Evolutionary conservation across 2,113 vertebrate species (phyloP).

Genomic region (Symphodus melops): DNA sequence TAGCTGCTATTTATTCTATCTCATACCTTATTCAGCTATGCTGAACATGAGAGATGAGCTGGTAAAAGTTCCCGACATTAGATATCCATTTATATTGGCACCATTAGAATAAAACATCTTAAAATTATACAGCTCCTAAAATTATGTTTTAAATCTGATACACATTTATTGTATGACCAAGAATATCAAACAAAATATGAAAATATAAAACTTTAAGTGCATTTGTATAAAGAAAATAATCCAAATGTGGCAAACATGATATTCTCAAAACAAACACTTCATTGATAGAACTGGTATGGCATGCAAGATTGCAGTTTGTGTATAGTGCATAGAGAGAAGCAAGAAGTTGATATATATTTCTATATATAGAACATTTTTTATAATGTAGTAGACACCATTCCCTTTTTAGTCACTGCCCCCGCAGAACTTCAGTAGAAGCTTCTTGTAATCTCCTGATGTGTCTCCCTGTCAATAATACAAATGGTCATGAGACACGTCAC

Average conservation of each 20-base stretch:
- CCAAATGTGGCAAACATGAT: slow-evolving; percentile 21
- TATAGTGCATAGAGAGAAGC: slow-evolving; percentile 39
- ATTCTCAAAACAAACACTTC: slow-evolving; percentile 30
- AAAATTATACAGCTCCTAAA: slow-evolving; percentile 62
- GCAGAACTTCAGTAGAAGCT: slow-evolving; percentile 94
- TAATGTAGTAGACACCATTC: neutral
- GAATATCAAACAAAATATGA: slow-evolving; percentile 15
- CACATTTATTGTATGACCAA: slow-evolving; percentile 28
- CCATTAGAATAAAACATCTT: slow-evolving; percentile 25
- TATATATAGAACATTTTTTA: slow-evolving; percentile 18
- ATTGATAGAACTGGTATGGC: slow-evolving; percentile 53
- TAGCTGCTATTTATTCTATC: slow-evolving; percentile 33
- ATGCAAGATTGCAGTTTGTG: slow-evolving; percentile 57
- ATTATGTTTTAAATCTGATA: slow-evolving; percentile 10
- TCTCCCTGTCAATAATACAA: slow-evolving; percentile 86
- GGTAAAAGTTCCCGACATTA: slow-evolving; percentile 22
- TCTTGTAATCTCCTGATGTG: slow-evolving; percentile 97
- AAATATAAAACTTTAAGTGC: slow-evolving; percentile 47
- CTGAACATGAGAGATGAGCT: slow-evolving; percentile 21
- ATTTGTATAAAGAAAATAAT: slow-evolving; percentile 36
- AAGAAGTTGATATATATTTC: slow-evolving; percentile 36
- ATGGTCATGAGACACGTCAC: neutral
- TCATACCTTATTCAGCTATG: slow-evolving; percentile 23
- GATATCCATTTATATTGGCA: slow-evolving; percentile 45
- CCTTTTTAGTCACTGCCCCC: slow-evolving; percentile 91